Evolutionary conservation across 2,113 vertebrate genomes (phyloP).

Genomic region (Cromileptes altivelis): DNA sequence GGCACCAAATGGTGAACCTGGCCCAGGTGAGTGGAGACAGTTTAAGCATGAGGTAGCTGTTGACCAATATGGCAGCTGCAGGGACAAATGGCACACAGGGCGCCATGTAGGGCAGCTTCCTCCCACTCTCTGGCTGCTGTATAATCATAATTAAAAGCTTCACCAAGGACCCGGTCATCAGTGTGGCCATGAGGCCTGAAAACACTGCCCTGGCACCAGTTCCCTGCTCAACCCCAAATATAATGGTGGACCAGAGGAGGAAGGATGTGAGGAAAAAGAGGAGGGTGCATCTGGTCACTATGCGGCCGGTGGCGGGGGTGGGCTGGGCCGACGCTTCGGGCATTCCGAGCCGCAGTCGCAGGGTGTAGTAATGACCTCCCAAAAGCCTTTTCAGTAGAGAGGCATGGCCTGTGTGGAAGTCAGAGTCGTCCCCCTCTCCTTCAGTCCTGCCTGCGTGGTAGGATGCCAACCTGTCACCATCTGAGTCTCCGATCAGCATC

Average conservation of each 20-base stretch:
- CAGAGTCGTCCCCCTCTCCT: constrained; percentile 88
- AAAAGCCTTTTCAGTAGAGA: constrained; percentile 92
- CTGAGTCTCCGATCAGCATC: constrained; percentile 88
- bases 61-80: constrained; percentile 95
- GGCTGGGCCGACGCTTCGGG: constrained; percentile 91
- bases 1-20: constrained; percentile 95
- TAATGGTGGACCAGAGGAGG: constrained; percentile 93
- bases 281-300: constrained; percentile 91
- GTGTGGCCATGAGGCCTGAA: constrained; percentile 85
- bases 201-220: constrained; percentile 87
- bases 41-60: constrained; percentile 99
- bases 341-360: constrained; percentile 90
- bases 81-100: constrained; percentile 96
- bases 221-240: constrained; percentile 92
- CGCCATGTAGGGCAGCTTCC: constrained; percentile 95
- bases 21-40: constrained; percentile 96
- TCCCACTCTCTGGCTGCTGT: constrained; percentile 94
- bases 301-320: constrained; percentile 89
- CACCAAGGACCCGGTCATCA: constrained; percentile 85
- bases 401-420: constrained; percentile 87
- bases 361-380: constrained; percentile 91
- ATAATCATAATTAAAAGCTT: constrained; percentile 90
- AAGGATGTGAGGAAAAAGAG: constrained; percentile 92
- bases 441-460: constrained; percentile 89
- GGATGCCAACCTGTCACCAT: constrained; percentile 87